Percentiles rank a stretch among this genome's conserved stretches.
Conservation (phyloP, 2,797 vertebrate species). For the Fistularia commersonii region DNA sequence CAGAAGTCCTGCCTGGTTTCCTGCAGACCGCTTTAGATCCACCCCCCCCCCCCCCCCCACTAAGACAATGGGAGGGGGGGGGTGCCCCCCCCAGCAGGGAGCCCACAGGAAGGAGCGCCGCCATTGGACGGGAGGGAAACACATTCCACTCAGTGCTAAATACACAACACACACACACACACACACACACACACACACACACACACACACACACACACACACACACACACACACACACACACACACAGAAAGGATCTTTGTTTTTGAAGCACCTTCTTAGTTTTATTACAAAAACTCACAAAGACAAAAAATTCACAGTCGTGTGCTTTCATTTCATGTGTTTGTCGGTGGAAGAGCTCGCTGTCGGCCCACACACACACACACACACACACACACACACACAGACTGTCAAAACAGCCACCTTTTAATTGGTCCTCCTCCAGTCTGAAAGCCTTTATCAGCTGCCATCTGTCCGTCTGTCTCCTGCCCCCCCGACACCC, state of each 20-base stretch:
- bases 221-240: too few relatives aligned
- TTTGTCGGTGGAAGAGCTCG: constrained; percentile 30
- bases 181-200: too few relatives aligned
- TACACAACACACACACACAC: constrained; percentile 9
- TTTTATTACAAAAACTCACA: constrained; percentile 73
- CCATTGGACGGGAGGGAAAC: constrained; percentile 59
- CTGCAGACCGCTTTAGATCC: constrained; percentile 73
- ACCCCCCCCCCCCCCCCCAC: constrained; percentile 15
- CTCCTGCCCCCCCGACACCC: constrained; percentile 34
- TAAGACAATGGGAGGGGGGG: constrained; percentile 72
- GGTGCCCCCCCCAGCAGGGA: constrained; percentile 41
- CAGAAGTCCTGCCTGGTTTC: constrained; percentile 66
- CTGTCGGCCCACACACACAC: constrained; percentile 35
- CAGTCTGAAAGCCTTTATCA: constrained; percentile 75
- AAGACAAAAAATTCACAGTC: constrained; percentile 39
- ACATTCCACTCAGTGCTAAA: constrained; percentile 51
- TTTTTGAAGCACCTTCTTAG: constrained; percentile 42
- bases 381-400: constrained; percentile 29
- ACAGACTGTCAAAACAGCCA: constrained; percentile 65
- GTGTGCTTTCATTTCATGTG: constrained; percentile 52
- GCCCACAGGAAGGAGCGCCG: constrained; percentile 66
- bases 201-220: too few relatives aligned
- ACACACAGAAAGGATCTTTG: not conserved
- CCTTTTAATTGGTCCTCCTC: constrained; percentile 66
- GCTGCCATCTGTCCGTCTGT: constrained; percentile 77